Percentiles rank a stretch among this genome's conserved stretches.
Evolutionary conservation across 2,888 invertebrate species (phyloP).

Genomic region (Timema cristinae): DNA sequence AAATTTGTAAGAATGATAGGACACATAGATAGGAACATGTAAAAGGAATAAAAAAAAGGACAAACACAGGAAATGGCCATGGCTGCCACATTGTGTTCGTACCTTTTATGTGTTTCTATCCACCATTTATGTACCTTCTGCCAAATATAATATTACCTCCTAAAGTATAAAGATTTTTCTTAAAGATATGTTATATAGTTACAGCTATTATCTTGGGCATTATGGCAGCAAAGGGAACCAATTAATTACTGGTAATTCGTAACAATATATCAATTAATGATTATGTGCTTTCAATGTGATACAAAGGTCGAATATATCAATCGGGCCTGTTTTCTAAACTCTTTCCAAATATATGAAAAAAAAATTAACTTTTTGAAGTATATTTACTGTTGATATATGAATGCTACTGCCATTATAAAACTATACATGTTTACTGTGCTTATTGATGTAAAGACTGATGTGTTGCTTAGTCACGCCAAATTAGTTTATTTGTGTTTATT

Average conservation of each 20-base stretch:
- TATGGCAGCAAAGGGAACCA: too few relatives aligned
- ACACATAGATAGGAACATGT: too few relatives aligned
- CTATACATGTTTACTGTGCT: constrained; percentile 18
- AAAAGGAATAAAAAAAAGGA: too few relatives aligned
- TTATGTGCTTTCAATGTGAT: constrained; percentile 25
- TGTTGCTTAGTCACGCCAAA: constrained; percentile 18
- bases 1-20: too few relatives aligned
- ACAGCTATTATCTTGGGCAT: too few relatives aligned
- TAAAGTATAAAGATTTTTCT: too few relatives aligned
- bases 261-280: constrained; percentile 2
- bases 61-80: too few relatives aligned
- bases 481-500: constrained; percentile 10
- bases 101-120: too few relatives aligned
- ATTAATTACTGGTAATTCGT: neutral
- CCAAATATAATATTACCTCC: too few relatives aligned
- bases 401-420: constrained; percentile 5
- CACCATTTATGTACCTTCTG: too few relatives aligned
- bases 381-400: constrained; percentile 4
- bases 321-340: constrained; percentile 15
- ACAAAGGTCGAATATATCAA: constrained; percentile 15
- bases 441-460: constrained; percentile 26
- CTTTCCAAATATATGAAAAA: constrained; percentile 18
- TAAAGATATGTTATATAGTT: too few relatives aligned
- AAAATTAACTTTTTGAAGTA: constrained; percentile 20
- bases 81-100: too few relatives aligned